These are phyloP conservation scores for Acipenser ruthenus DNA, from an alignment of 2,797 vertebrate species.

Conservation along the genomic window DNA sequence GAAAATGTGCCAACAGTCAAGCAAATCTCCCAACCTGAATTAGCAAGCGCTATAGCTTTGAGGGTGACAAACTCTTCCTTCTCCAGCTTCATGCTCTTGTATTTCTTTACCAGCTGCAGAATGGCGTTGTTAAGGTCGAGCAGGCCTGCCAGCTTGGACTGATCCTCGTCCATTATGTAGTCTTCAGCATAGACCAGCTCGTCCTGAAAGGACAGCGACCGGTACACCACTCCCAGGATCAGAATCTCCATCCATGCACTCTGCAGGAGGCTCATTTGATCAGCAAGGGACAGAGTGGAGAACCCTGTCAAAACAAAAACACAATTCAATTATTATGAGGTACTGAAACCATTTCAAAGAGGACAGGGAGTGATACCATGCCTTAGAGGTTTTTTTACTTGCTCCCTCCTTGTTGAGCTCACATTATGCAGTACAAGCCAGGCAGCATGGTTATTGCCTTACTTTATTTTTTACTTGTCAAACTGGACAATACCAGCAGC, in stretches of 20 bases:
- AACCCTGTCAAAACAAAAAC: constrained; percentile 64
- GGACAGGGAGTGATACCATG: too few relatives aligned
- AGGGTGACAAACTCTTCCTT: constrained; percentile 98
- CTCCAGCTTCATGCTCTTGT: constrained; percentile 95
- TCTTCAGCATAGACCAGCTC: constrained; percentile 97
- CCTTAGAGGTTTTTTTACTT: too few relatives aligned
- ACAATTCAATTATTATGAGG: neutral
- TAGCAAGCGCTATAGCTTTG: constrained; percentile 97
- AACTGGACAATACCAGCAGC: too few relatives aligned
- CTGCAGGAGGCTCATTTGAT: constrained; percentile 98
- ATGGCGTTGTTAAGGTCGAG: constrained; percentile 96
- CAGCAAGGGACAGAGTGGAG: constrained; percentile 93
- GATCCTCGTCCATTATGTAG: constrained; percentile 99
- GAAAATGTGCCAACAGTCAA: constrained; percentile 34
- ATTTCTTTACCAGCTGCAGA: constrained; percentile 97
- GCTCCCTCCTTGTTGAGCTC: too few relatives aligned
- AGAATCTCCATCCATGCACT: constrained; percentile 99
- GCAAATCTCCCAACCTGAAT: constrained; percentile 81
- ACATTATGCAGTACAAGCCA: too few relatives aligned
- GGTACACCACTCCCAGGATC: constrained; percentile 94
- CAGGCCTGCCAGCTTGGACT: constrained; percentile 92
- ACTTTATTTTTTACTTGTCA: too few relatives aligned
- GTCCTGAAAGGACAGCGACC: constrained; percentile 94
- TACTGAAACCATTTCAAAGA: too few relatives aligned
- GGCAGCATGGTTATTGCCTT: too few relatives aligned